phyloP scores from a whole-genome alignment of 2,797 vertebrate species.

The Myotis daubentonii region DNA sequence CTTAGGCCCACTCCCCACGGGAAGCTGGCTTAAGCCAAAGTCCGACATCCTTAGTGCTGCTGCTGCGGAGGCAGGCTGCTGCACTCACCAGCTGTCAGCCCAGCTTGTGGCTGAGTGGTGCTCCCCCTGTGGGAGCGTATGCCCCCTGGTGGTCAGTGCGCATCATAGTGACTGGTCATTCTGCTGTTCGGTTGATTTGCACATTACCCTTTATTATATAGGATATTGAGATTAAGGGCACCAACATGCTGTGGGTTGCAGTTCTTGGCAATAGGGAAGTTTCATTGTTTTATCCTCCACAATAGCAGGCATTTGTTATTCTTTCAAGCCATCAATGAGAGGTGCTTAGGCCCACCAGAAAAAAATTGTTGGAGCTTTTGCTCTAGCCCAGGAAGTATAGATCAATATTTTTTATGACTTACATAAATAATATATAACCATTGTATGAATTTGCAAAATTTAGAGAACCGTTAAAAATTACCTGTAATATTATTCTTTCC shows the following conservation, averaged over 20 bases:
- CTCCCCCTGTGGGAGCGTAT: too few species aligned
- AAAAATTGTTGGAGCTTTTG: neutral
- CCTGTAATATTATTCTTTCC: neutral
- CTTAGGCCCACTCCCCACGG: too few species aligned
- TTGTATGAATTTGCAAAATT: conserved; percentile 46
- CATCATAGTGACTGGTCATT: too few species aligned
- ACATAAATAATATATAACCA: conserved; percentile 28
- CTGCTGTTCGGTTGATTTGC: too few species aligned
- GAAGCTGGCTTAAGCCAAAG: too few species aligned
- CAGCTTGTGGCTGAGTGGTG: too few species aligned
- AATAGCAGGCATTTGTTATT: conserved; percentile 15
- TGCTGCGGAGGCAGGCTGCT: too few species aligned
- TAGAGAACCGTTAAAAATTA: conserved; percentile 1
- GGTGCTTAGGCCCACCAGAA: neutral
- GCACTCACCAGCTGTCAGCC: too few species aligned
- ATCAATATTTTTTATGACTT: conserved; percentile 15
- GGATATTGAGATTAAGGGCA: conserved; percentile 2
- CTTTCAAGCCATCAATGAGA: neutral
- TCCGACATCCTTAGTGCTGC: too few species aligned
- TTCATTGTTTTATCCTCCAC: neutral
- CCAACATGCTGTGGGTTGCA: neutral
- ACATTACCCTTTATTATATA: too few species aligned
- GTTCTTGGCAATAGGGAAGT: neutral
- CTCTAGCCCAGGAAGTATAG: neutral
- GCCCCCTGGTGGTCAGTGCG: too few species aligned